These are phyloP conservation scores for Sinelater perroti DNA, from an alignment of 2,888 invertebrate genomes.

Conservation along the genomic window DNA sequence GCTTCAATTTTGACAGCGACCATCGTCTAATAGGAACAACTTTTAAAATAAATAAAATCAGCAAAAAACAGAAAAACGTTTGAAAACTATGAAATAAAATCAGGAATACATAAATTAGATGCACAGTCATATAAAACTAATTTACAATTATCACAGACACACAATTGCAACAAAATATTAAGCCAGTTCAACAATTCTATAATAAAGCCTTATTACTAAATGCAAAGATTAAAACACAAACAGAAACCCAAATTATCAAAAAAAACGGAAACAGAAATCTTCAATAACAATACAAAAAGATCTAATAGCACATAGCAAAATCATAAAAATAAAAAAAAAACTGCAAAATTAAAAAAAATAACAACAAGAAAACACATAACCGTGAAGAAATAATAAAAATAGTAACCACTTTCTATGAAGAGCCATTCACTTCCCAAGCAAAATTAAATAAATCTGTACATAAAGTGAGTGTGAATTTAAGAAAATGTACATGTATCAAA, in stretches of 20 bases:
- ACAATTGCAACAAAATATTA: background rate
- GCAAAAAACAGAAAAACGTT: background rate
- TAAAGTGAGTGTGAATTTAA: background rate
- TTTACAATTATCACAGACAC: background rate
- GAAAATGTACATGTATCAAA: background rate
- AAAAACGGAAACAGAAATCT: background rate
- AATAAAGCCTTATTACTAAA: background rate
- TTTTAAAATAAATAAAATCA: background rate
- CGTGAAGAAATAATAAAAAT: background rate
- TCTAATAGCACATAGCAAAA: background rate
- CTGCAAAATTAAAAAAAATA: conserved; percentile 3
- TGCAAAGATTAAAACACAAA: background rate
- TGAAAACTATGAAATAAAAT: conserved; percentile 2
- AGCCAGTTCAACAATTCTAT: background rate
- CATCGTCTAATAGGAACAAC: conserved; percentile 4
- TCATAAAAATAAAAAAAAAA: conserved; percentile 6
- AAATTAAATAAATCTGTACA: background rate
- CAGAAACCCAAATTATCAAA: background rate
- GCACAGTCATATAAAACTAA: background rate
- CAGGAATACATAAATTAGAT: background rate
- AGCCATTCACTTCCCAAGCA: background rate
- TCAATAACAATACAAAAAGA: background rate
- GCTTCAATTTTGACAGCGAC: background rate
- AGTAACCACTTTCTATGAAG: background rate
- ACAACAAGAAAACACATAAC: background rate